Evolutionary conservation across 1,140 invertebrate genomes (phyloP), one percentile per base, ranked within the genome.

Genomic region (Drosophila insularis): DNA sequence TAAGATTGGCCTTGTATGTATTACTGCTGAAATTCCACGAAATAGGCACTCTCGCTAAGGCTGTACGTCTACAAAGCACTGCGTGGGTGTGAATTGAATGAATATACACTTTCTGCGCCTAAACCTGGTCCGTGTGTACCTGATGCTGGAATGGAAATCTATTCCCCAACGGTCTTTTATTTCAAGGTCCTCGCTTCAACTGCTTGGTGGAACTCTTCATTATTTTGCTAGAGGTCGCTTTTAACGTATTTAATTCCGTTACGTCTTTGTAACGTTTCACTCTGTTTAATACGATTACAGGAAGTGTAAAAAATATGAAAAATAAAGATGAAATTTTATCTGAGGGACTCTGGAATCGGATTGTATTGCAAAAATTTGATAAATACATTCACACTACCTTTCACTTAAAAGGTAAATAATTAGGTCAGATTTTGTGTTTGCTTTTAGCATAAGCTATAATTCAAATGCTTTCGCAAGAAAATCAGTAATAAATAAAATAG

Each of bases 101-200:
- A 11, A 21, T 50, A 17, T 23, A 53, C 27, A 35, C 56, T 54
- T 13, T 54, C 50, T 40, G 43, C 13, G 7, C 46, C 43, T 17
- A 63, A 5, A 43, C 56, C 69, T 27, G 46, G 17, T 19, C 43
- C 43, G 43, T 50, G 17, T 50, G 43, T 50, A 50, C 43, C 43
- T 50, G 43, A 8, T 21, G 19, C 43, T 50, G 43, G 43, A 50
- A 50, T 50, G 43, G 43, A 50, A 50, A 50, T 50, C 17, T 50
- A 50, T 50, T 21, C 17, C 10, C 17, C 43, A 50, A 50, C 19
- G 43, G 43, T 50, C 4, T 50, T 21, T 50, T 50, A 50, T 50
- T 50, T 50, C 43, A 50, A 50, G 43, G 43, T 50, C 43, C 43
- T 50, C n/a, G 8, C 17, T 50, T 19, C n/a, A 2, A 14, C 14